These are phyloP conservation scores for Chloroclysta siterata DNA, from an alignment of 2,888 invertebrate species.

Conservation along the genomic window DNA sequence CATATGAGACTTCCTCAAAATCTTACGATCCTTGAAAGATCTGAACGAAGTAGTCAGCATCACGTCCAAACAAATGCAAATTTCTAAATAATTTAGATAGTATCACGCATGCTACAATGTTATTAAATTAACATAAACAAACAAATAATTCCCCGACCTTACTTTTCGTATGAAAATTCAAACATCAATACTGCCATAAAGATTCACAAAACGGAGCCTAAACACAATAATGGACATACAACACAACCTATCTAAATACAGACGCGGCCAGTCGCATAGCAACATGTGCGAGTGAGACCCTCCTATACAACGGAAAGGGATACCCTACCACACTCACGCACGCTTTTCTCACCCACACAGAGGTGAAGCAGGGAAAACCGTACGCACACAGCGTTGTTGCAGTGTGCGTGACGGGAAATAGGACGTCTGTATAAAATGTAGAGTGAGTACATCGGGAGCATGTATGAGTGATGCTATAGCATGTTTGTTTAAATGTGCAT, in stretches of 20 bases:
- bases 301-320: slow-evolving; percentile 49
- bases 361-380: slow-evolving; percentile 46
- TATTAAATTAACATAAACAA: slow-evolving; percentile 32
- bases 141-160: slow-evolving; percentile 28
- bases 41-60: not conserved
- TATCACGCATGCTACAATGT: slow-evolving; percentile 12
- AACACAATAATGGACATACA: slow-evolving; percentile 70
- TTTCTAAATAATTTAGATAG: not conserved
- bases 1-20: not conserved
- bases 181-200: slow-evolving; percentile 40
- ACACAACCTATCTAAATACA: slow-evolving; percentile 54
- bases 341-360: slow-evolving; percentile 45
- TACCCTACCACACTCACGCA: slow-evolving; percentile 39
- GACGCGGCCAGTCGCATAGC: slow-evolving; percentile 37
- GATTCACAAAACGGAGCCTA: slow-evolving; percentile 43
- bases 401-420: slow-evolving; percentile 52
- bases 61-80: not conserved
- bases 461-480: slow-evolving; percentile 19
- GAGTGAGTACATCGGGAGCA: slow-evolving; percentile 27
- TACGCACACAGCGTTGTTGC: slow-evolving; percentile 41
- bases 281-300: slow-evolving; percentile 46
- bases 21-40: not conserved
- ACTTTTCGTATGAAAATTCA: slow-evolving; percentile 37
- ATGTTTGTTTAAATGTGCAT: slow-evolving; percentile 27
- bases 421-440: slow-evolving; percentile 42